Base-by-base conservation (phyloP, 92 coral and sea anemone genomes). In the Diadumene lineata region DNA sequence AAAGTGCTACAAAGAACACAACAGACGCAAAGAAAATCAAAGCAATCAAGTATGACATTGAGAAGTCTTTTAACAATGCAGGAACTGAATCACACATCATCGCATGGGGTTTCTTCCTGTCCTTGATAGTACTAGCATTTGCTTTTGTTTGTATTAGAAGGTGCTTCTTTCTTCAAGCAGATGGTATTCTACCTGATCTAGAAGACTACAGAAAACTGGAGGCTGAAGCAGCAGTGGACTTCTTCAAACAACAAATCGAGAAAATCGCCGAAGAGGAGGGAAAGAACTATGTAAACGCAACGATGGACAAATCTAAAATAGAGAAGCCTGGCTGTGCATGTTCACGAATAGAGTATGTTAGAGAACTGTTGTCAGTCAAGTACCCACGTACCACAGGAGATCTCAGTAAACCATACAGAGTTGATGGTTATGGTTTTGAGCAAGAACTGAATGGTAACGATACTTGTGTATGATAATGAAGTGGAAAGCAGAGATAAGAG, bases 301-400 rank as follows among this genome's bases (percentile, higher is more conserved):
- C 22, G 22, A 23, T 84, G 29, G 61, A 73, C 32, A 58, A 27
- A 6, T 66, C 15, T 11, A 83, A 43, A 19, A 18, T 0, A 7
- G 56, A 23, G 19, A 31, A 7, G 19, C 34, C n/a, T 3, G 17
- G 22, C 6, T 58, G 62, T 43, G 77, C 32, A 1, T 79, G 50
- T 70, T 28, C 17, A 11, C 44, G 43, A 26, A 28, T 79, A 23
- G 21, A 43, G 26, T 28, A 31, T 15, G 33, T 84, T 8, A 69
- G 75, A 2, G 26, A 55, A 13, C 27, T 43, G 28, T 55, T 78
- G 17, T 50, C 76, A 10, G 56, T 24, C 31, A 78, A 77, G 50
- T 84, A 84, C 30, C 88, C 88, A 43, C 72, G 88, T 0, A 70
- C 31, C 3, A 76, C 88, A 1, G 88, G 88, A 0, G 77, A 84